A percentile compares a stretch with the other conserved stretches of the same genome.
Evolutionary conservation across 2,888 invertebrate species (phyloP).

Genomic region (Marasmarcha lunaedactyla): DNA sequence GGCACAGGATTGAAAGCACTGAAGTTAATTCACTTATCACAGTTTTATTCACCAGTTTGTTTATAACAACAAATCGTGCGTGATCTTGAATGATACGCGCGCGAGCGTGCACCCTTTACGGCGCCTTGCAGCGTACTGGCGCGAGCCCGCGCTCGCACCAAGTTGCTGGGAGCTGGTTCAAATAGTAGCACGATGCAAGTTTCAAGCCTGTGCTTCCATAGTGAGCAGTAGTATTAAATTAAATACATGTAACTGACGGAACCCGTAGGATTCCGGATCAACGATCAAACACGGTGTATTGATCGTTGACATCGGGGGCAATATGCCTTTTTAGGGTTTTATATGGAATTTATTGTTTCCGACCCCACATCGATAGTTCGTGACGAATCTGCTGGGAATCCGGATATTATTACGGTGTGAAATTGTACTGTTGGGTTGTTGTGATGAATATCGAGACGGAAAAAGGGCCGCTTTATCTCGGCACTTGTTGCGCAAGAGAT

Average conservation of each 20-base stretch:
- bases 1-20: not conserved
- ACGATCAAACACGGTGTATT: constrained; percentile 46
- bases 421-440: not conserved
- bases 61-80: constrained; percentile 34
- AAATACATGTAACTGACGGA: constrained; percentile 9
- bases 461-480: constrained; percentile 27
- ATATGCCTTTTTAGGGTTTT: not conserved
- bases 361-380: not conserved
- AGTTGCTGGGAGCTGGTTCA: too few relatives aligned
- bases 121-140: constrained; percentile 43
- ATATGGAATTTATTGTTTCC: not conserved
- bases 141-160: too few relatives aligned
- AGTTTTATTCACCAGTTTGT: constrained; percentile 42
- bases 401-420: not conserved
- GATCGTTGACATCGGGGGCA: constrained; percentile 31
- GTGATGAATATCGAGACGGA: not conserved
- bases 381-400: not conserved
- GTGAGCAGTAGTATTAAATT: constrained; percentile 40
- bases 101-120: constrained; percentile 39
- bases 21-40: constrained; percentile 32
- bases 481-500: constrained; percentile 55
- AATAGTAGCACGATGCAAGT: constrained; percentile 9
- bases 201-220: constrained; percentile 30
- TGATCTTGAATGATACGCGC: constrained; percentile 22
- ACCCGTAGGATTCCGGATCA: constrained; percentile 47